phyloP scores from a whole-genome alignment of 2,888 invertebrate genomes.

The Lochmaea crataegi region DNA sequence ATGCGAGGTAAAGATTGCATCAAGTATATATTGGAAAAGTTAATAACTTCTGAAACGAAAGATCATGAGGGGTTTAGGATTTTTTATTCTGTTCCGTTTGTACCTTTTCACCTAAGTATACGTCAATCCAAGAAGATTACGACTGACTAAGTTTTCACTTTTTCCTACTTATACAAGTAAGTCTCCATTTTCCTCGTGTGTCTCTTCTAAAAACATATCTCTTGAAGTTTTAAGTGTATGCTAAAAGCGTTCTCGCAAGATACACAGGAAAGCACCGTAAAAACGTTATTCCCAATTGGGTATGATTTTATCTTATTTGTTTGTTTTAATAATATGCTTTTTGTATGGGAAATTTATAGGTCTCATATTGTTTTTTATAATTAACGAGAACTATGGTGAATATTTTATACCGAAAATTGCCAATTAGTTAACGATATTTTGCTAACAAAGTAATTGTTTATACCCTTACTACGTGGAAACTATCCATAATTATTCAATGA shows the following conservation, averaged over 20 bases:
- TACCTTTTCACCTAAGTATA: slow-evolving; percentile 32
- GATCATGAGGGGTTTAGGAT: slow-evolving; percentile 26
- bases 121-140: slow-evolving; percentile 31
- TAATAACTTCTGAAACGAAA: slow-evolving; percentile 35
- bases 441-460: no score
- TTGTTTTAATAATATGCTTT: slow-evolving; percentile 6
- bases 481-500: no score
- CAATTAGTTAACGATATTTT: no score
- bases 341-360: neutral
- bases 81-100: slow-evolving; percentile 27
- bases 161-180: slow-evolving; percentile 17
- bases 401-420: no score
- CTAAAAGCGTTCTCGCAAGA: slow-evolving; percentile 21
- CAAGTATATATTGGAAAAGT: slow-evolving; percentile 33
- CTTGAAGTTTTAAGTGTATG: slow-evolving; percentile 28
- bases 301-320: slow-evolving; percentile 23
- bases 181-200: neutral
- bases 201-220: slow-evolving; percentile 9
- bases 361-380: neutral
- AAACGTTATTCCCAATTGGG: slow-evolving; percentile 16
- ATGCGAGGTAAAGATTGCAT: slow-evolving; percentile 30
- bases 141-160: slow-evolving; percentile 27
- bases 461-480: no score
- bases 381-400: no score
- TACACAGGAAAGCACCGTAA: neutral